phyloP scores from a whole-genome alignment of 2,888 invertebrate species.

The Chaetogeoica ovagalla region DNA sequence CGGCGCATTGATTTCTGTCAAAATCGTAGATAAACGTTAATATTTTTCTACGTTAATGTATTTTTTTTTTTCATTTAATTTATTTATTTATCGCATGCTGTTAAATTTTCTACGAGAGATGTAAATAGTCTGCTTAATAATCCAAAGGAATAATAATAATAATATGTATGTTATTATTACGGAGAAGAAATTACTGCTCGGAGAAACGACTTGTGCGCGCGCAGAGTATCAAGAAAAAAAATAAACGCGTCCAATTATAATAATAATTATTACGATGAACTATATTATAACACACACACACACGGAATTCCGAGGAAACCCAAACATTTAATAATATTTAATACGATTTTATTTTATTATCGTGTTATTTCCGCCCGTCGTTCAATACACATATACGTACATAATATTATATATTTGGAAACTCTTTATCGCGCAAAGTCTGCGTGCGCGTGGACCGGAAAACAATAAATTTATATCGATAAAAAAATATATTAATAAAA shows the following conservation, averaged over 20 bases:
- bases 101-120: too few species aligned
- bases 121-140: too few species aligned
- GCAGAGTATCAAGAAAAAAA: too few species aligned
- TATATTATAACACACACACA: neutral
- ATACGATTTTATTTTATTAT: constrained; percentile 6
- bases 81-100: too few species aligned
- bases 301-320: neutral
- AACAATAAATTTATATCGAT: neutral
- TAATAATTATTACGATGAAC: neutral
- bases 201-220: too few species aligned
- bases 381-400: neutral
- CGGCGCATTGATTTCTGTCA: too few species aligned
- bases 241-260: constrained; percentile 57
- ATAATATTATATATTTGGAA: neutral
- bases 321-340: constrained; percentile 2
- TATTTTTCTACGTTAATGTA: too few species aligned
- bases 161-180: too few species aligned
- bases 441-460: constrained; percentile 10
- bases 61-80: too few species aligned
- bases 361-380: neutral
- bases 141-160: too few species aligned
- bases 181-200: too few species aligned
- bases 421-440: neutral
- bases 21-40: too few species aligned
- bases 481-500: neutral